Base-by-base conservation (phyloP, 2,797 vertebrate genomes). In the Hyperoplus lanceolatus region DNA sequence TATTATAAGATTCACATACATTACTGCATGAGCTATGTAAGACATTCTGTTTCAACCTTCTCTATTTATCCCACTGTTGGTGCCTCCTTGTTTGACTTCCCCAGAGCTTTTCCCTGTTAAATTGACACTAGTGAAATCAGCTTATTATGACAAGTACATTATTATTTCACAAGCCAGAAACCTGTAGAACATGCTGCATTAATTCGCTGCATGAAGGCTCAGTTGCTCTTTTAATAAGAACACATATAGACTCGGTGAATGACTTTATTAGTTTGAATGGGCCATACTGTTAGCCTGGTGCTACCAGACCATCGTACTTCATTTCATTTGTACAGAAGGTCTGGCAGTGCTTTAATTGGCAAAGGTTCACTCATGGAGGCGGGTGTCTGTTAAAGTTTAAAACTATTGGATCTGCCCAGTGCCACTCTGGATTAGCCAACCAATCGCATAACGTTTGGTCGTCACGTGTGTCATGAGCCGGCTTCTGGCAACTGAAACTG, bases 31-130 rank as follows among this genome's bases (percentile, higher is more conserved):
- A 46, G 45, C 11, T 4, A 14, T 12, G 3, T 4, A 12, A 13
- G 45, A 12, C 6, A 43, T 6, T 43, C 42, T 6, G 42, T 6
- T 43, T 6, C 9, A 9, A 6, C 42, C 2, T 57, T 43, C 43
- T 18, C 41, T 43, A 2, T n/a, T 5, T 18, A 8, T 56, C 42
- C 7, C 11, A 49, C 8, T 21, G 8, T 36, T 8, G 13, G 42
- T 57, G 45, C 14, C 14, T 59, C 15, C 39, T 45, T 67, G 11
- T 59, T 53, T 58, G 45, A 66, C 48, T 66, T 75, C 16, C 16
- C 41, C 3, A 3, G 29, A 29, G 18, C 18, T 29, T 9, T 16
- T 66, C 39, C 9, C 29, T 51, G 16, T n/a, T 14, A 57, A 63
- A 58, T 10, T 70, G 49, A 61, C 48, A 64, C 41, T 6, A 46